phyloP scores from a whole-genome alignment of 2,797 vertebrate genomes.

The Acanthurus leucopareius region DNA sequence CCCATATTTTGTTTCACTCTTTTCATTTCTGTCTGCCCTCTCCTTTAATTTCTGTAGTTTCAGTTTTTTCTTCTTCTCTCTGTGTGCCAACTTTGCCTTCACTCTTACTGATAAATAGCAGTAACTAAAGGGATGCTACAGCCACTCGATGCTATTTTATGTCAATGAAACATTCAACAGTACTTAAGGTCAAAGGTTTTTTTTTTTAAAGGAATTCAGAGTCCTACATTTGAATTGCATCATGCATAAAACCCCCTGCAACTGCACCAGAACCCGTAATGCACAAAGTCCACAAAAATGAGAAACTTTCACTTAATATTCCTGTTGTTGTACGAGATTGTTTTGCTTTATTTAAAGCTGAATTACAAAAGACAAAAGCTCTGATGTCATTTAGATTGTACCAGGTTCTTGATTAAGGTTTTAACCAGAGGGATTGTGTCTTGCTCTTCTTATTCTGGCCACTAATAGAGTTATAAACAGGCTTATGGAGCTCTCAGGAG shows the following conservation, averaged over 20 bases:
- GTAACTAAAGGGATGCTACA: too few species aligned
- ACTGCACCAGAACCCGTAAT: neutral
- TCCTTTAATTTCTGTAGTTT: neutral
- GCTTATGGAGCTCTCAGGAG: constrained; percentile 53
- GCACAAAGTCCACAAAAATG: neutral
- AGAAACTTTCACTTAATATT: neutral
- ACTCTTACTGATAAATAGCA: neutral
- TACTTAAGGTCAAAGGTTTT: neutral
- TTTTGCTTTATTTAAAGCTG: constrained; percentile 12
- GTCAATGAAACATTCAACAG: neutral
- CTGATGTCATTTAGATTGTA: constrained; percentile 47
- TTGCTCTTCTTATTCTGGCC: constrained; percentile 55
- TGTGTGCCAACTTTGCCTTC: neutral
- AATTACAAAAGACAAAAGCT: constrained; percentile 30
- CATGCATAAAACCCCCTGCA: neutral
- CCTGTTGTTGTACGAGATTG: constrained; percentile 9
- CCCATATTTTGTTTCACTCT: neutral
- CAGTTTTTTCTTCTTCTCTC: neutral
- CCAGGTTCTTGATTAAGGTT: constrained; percentile 51
- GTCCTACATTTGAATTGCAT: neutral
- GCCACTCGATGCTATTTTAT: neutral
- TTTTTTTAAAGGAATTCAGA: neutral
- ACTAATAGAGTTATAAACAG: constrained; percentile 71
- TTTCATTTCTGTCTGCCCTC: neutral
- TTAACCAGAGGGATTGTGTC: constrained; percentile 60